Conservation (phyloP, 64 coral and sea anemone species). For the Actinia tenebrosa region DNA sequence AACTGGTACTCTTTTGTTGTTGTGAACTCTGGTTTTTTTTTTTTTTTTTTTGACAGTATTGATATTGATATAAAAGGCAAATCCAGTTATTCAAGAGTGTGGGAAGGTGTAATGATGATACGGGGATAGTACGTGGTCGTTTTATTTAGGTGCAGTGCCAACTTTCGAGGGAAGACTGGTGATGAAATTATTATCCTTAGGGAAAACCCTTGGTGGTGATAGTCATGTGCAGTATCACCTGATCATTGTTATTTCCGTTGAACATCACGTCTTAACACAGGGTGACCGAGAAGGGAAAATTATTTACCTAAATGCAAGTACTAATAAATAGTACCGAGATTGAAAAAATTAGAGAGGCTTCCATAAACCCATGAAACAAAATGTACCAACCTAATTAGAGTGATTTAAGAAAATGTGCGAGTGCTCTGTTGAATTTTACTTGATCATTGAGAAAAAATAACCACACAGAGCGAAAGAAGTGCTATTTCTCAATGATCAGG, state of each 20-base stretch:
- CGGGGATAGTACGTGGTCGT: background rate
- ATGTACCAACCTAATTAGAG: too few relatives aligned
- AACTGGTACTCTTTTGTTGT: background rate
- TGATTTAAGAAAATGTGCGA: too few relatives aligned
- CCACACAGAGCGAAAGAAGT: too few relatives aligned
- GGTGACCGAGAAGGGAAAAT: too few relatives aligned
- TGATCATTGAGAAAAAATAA: too few relatives aligned
- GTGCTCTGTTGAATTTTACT: too few relatives aligned
- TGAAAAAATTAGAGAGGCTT: too few relatives aligned
- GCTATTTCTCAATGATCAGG: too few relatives aligned
- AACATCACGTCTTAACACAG: background rate
- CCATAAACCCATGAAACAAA: too few relatives aligned
- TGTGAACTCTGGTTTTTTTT: background rate
- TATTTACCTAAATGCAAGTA: too few relatives aligned
- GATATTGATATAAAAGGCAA: background rate
- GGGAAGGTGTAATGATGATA: background rate
- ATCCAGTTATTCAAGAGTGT: background rate
- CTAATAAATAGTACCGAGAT: too few relatives aligned
- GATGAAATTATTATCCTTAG: background rate
- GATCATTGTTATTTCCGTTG: background rate
- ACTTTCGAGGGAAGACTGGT: background rate
- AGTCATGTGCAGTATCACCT: background rate
- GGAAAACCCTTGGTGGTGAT: background rate
- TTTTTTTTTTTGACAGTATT: background rate
- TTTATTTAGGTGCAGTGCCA: background rate